These are phyloP conservation scores for Microhierax caerulescens DNA, from an alignment of 2,797 vertebrate genomes.

Conservation along the genomic window DNA sequence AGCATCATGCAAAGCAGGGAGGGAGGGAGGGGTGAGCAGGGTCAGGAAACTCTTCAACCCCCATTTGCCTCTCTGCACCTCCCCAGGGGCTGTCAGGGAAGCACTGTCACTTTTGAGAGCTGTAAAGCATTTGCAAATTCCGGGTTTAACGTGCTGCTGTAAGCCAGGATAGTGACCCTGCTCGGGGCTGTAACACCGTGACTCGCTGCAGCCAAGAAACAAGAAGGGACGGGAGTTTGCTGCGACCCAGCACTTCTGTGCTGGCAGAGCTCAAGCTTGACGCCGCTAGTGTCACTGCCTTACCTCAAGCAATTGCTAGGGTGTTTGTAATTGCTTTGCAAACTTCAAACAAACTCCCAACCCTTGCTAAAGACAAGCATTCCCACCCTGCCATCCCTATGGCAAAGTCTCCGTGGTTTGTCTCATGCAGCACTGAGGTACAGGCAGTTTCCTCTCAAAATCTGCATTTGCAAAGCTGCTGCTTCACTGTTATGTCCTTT, in stretches of 20 bases:
- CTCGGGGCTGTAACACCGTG: neutral
- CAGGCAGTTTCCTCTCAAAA: neutral
- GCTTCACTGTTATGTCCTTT: neutral
- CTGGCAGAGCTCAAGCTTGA: neutral
- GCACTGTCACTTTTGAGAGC: neutral
- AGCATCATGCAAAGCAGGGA: neutral
- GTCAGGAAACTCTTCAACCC: neutral
- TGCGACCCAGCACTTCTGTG: rapidly evolving
- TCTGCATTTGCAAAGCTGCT: neutral
- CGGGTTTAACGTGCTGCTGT: neutral
- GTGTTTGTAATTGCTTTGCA: neutral
- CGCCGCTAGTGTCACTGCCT: neutral
- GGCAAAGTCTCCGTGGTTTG: neutral
- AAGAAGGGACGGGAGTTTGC: neutral
- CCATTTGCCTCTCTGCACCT: neutral
- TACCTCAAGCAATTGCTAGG: neutral
- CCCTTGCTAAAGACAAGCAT: neutral
- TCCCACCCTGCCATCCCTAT: neutral
- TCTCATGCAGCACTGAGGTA: neutral
- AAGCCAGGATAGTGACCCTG: neutral
- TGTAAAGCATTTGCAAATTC: neutral
- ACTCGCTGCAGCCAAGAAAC: neutral
- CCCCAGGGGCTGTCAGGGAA: neutral
- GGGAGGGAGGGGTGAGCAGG: neutral
- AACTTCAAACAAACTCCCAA: neutral